Evolutionary conservation across 2,113 vertebrate genomes (phyloP).

Genomic region (Alouatta palliata): DNA sequence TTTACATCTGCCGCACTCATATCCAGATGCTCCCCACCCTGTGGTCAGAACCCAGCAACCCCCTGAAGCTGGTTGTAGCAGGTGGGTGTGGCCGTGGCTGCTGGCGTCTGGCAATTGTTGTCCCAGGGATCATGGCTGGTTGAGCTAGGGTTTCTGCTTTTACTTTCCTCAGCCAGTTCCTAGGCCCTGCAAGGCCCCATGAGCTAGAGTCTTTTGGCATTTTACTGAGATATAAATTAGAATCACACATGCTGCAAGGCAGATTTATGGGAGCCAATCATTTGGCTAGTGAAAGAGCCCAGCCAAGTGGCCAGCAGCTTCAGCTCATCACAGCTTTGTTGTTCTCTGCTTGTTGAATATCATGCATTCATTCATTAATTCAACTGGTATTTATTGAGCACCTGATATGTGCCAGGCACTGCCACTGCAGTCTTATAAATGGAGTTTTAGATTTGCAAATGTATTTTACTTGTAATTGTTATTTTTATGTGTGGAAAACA

Average conservation of each 20-base stretch:
- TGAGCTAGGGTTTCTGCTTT: conserved; percentile 46
- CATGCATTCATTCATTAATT: conserved; percentile 1
- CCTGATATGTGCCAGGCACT: conserved; percentile 70
- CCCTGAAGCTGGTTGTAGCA: conserved; percentile 74
- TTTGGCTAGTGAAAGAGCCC: background rate
- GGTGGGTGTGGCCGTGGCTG: conserved; percentile 72
- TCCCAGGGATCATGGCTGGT: conserved; percentile 60
- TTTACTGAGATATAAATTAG: conserved; percentile 49
- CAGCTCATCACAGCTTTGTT: conserved; percentile 32
- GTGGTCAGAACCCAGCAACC: conserved; percentile 73
- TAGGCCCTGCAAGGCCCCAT: conserved; percentile 1
- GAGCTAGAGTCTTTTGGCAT: conserved; percentile 35
- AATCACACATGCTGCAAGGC: conserved; percentile 18
- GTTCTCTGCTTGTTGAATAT: conserved; percentile 34
- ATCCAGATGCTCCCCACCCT: conserved; percentile 70
- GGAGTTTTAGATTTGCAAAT: background rate
- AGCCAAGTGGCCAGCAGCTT: conserved; percentile 5
- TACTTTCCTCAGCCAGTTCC: conserved; percentile 30
- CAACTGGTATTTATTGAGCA: conserved; percentile 68
- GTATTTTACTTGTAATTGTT: conserved; percentile 16
- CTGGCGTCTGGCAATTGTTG: conserved; percentile 66
- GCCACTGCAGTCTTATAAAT: conserved; percentile 50
- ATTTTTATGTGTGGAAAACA: conserved; percentile 29
- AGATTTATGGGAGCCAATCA: conserved; percentile 31
- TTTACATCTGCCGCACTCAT: conserved; percentile 66